A percentile compares a stretch with the other conserved stretches of the same genome.
Conservation (phyloP, 1,140 invertebrate species). For the Pentalonia nigronervosa region DNA sequence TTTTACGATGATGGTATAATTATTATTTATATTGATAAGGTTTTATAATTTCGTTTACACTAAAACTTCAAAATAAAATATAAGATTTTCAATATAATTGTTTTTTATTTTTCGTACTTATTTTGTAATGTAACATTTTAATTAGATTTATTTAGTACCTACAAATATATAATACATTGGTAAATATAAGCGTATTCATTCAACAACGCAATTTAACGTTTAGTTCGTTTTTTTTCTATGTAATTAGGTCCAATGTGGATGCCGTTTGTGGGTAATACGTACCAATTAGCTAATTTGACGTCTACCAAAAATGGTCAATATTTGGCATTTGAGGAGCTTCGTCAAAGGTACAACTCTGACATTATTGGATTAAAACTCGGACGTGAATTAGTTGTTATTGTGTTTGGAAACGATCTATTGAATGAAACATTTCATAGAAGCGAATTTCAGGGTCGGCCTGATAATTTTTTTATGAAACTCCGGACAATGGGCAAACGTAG, state of each 20-base stretch:
- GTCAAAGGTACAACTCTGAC: slow-evolving; percentile 70
- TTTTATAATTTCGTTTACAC: too few relatives aligned
- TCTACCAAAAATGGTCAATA: slow-evolving; percentile 70
- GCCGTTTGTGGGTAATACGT: slow-evolving; percentile 73
- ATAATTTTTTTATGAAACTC: slow-evolving; percentile 75
- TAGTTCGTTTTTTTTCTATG: slow-evolving; percentile 58
- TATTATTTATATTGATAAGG: too few relatives aligned
- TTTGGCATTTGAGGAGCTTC: slow-evolving; percentile 69
- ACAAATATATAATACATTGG: too few relatives aligned
- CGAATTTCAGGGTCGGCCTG: slow-evolving; percentile 76
- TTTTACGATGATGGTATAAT: too few relatives aligned
- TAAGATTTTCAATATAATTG: too few relatives aligned
- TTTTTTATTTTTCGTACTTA: too few relatives aligned
- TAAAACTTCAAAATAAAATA: too few relatives aligned
- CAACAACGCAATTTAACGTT: background rate
- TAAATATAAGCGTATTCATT: background rate
- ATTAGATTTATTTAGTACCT: too few relatives aligned
- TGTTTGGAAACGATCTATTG: slow-evolving; percentile 69
- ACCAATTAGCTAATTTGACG: slow-evolving; percentile 68
- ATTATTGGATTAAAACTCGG: slow-evolving; percentile 75
- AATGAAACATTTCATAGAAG: slow-evolving; percentile 71
- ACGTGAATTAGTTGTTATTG: slow-evolving; percentile 69
- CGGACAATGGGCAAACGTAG: slow-evolving; percentile 74
- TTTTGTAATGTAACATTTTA: too few relatives aligned
- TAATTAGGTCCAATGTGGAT: slow-evolving; percentile 73